Base-by-base conservation (phyloP, 2,113 vertebrate genomes). In the Coregonus clupeaformis region DNA sequence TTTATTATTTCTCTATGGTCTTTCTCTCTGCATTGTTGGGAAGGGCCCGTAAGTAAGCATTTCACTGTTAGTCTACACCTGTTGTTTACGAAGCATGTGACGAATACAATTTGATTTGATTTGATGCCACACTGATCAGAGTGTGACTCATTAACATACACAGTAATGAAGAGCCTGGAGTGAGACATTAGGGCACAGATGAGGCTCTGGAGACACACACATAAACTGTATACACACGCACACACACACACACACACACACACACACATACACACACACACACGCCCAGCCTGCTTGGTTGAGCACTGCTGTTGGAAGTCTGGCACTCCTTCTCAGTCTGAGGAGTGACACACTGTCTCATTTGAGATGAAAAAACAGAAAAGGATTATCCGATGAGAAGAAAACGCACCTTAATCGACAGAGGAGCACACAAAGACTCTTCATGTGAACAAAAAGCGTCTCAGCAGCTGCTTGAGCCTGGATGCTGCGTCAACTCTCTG, bases 341-440 rank as follows among this genome's bases (percentile, higher is more conserved):
- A 3, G 68, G 42, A 20, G 64, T 49, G 84, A 82, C 74, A 83
- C 86, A 90, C 86, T 88, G 75, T 65, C 69, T 42, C 69, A 89
- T 89, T 86, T 84, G 72, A 84, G 83, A 76, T 84, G 82, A 55
- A 75, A 66, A 49, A 24, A 45, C 29, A 83, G 79, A 87, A 88
- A 70, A 80, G 78, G 77, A 90, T 89, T 87, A 88, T 86, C 79
- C 83, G 85, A 91, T 16, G 49, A 11, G 13, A 22, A 77, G 78
- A 42, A 2, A 42, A 12, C 9, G 36, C 9, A 89, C 87, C 86
- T 88, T 85, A 77, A 82, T 80, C 57, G 6, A 60, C 16, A 52
- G 49, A 3, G 49, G 14, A 13, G 16, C 5, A 88, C 84, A 88
- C 90, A 90, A 78, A 88, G 85, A 86, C 70, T 52, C 49, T 52